Percentiles rank a stretch among this genome's conserved stretches.
These are phyloP conservation scores for Moxostoma hubbsi DNA, from an alignment of 2,797 vertebrate species.

Conservation along the genomic window DNA sequence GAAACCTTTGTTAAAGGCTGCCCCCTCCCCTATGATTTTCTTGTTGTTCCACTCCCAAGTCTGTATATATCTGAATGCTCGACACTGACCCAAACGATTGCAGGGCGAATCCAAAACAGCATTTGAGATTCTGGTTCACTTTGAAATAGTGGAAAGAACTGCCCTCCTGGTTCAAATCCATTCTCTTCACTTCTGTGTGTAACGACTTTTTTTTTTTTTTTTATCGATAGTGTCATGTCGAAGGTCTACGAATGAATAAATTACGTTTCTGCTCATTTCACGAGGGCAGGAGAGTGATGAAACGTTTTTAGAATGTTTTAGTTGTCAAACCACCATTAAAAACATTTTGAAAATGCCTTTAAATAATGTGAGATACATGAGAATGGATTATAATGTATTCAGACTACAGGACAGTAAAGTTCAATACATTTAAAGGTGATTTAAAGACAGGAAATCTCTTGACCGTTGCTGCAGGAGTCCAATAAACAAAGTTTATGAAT, in stretches of 20 bases:
- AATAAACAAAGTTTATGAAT: neutral
- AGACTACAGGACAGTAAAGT: neutral
- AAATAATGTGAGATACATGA: neutral
- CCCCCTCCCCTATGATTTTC: neutral
- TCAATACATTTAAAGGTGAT: neutral
- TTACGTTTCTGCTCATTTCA: slow-evolving; percentile 35
- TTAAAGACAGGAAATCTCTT: neutral
- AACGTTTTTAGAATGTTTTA: slow-evolving; percentile 1
- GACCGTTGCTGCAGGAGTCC: neutral
- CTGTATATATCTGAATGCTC: slow-evolving; percentile 10
- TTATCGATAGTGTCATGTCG: slow-evolving; percentile 7
- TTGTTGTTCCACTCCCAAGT: slow-evolving; percentile 7
- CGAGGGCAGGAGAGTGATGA: neutral
- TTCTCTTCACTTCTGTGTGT: too few relatives aligned
- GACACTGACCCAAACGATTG: slow-evolving; percentile 21
- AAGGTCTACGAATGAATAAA: slow-evolving; percentile 42
- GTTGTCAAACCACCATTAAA: neutral
- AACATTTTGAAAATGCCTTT: neutral
- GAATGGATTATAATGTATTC: neutral
- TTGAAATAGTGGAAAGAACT: slow-evolving; percentile 19
- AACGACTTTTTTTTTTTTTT: too few relatives aligned
- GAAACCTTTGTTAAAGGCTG: slow-evolving; percentile 9
- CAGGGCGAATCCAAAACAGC: slow-evolving; percentile 11
- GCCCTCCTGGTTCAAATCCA: slow-evolving; percentile 14
- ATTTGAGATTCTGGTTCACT: neutral